These are phyloP conservation scores for Brachionichthys hirsutus DNA, from an alignment of 2,113 vertebrate species.

Conservation along the genomic window DNA sequence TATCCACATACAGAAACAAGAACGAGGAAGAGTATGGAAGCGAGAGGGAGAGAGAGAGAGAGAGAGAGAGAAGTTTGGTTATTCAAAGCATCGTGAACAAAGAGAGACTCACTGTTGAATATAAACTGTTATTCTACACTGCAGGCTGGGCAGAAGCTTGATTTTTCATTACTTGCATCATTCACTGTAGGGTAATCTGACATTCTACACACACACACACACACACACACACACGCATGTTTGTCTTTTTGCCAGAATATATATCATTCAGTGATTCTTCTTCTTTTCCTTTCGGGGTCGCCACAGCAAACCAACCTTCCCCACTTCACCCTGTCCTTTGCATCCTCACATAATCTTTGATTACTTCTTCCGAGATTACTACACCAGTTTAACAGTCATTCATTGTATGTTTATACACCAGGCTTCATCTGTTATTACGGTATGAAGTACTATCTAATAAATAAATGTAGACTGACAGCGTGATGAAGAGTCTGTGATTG, in stretches of 20 bases:
- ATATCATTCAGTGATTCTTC: too few relatives aligned
- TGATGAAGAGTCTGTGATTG: too few relatives aligned
- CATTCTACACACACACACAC: neutral
- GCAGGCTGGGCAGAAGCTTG: neutral
- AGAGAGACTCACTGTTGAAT: conserved; percentile 33
- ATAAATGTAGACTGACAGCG: too few relatives aligned
- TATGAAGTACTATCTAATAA: too few relatives aligned
- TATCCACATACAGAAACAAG: neutral
- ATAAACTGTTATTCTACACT: conserved; percentile 32
- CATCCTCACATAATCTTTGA: neutral
- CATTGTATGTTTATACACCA: too few relatives aligned
- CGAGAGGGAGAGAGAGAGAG: neutral
- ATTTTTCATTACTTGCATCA: too few relatives aligned
- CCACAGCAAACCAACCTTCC: too few relatives aligned
- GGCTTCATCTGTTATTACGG: too few relatives aligned
- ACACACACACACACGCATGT: neutral
- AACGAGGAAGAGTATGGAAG: neutral
- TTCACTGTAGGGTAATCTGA: conserved; percentile 5
- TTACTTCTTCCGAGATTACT: neutral
- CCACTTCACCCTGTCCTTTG: too few relatives aligned
- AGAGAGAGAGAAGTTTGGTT: neutral
- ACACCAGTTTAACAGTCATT: neutral
- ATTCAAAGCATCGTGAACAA: conserved; percentile 11
- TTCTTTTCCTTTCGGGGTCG: too few relatives aligned
- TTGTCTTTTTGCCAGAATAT: too few relatives aligned